Base-by-base conservation (phyloP, 1,140 invertebrate species). In the Drosophila ohnishii region DNA sequence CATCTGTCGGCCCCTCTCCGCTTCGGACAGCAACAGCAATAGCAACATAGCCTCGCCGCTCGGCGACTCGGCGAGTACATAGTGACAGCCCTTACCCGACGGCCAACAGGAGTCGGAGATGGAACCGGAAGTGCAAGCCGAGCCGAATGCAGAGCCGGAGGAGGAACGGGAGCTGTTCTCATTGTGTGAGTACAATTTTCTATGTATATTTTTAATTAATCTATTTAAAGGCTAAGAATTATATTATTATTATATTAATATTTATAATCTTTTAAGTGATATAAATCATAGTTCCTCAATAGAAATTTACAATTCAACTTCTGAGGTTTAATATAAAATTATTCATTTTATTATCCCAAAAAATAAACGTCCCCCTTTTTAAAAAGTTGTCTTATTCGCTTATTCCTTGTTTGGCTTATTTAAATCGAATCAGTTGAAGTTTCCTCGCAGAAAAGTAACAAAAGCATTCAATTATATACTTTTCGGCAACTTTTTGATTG, bases 1-100 rank as follows among this genome's bases (percentile, higher is more conserved):
- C 37, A 95, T 97, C 32, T 95, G 96, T 56, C 97, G 97, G 85
- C 96, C 97, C 8, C 93, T 97, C 66, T 96, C 87, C 71, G 84
- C 81, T 39, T 92, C 91, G 28, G 91, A 92, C 57, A 92, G 91
- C 95, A 80, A 80, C 10, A 86, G 83, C 61, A 69, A 93, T 95
- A 86, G 83, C 61, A 69, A 93, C 95, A 90, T 91, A 74, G 89
- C 89, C 61, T 91, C 91, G 63, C 90, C 90, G 19, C 61, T 86
- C 5, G 76, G 67, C 45, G 90, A 91, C 35, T 91, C 90, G 47
- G 71, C 86, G 40, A 91, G 90, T 76, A 91, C 90, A 87, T 91
- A 91, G 90, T 90, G 81, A 39, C 83, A 62, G 58, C 62, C 34
- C 22, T 39, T 67, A 10, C 62, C 65, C 53, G 53, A 42, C 62